These are phyloP conservation scores for Oreortyx pictus DNA, from an alignment of 2,797 vertebrate genomes.

Conservation along the genomic window DNA sequence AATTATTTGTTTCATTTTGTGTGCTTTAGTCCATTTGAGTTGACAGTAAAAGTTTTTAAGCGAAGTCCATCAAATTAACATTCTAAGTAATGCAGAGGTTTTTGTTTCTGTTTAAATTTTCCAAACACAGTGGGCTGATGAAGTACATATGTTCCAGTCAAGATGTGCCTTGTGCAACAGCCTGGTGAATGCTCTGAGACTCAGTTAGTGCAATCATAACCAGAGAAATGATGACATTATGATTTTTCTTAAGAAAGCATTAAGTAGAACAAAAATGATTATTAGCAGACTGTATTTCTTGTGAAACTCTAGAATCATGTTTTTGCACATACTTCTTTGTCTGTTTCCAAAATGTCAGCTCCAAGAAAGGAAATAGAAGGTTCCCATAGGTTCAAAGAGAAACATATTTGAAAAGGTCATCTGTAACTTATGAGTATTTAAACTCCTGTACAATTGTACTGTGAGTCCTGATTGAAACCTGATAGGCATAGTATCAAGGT, in stretches of 20 bases:
- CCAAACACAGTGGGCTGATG: not conserved
- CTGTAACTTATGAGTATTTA: not conserved
- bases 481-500: not conserved
- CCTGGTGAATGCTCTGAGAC: not conserved
- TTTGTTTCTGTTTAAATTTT: not conserved
- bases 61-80: not conserved
- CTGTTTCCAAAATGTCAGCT: not conserved
- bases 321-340: not conserved
- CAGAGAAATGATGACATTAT: not conserved
- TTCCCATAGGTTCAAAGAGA: not conserved
- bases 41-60: not conserved
- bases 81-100: not conserved
- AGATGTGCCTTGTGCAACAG: not conserved
- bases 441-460: not conserved
- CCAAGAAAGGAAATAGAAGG: not conserved
- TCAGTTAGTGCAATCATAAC: not conserved
- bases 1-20: not conserved
- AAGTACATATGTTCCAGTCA: not conserved
- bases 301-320: not conserved
- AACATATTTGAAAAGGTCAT: not conserved
- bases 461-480: not conserved
- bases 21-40: not conserved
- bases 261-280: not conserved
- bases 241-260: not conserved
- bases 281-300: not conserved